These are phyloP conservation scores for Diorhabda elongata DNA, from an alignment of 1,140 invertebrate genomes.

Conservation along the genomic window DNA sequence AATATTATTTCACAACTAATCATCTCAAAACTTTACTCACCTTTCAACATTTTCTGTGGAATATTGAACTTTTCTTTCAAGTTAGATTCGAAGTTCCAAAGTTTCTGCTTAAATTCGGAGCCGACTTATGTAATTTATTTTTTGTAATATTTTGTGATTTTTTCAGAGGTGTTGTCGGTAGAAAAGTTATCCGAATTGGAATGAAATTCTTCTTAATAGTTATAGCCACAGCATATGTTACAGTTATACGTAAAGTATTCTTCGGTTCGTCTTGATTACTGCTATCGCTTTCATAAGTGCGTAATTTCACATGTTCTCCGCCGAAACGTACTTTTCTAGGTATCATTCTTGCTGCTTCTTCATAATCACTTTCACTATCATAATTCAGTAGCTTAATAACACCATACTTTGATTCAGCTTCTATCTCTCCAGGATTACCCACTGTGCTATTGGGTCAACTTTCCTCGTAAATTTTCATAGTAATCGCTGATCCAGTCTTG, in stretches of 20 bases:
- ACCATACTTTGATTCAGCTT: slow-evolving; percentile 21
- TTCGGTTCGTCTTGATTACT: slow-evolving; percentile 49
- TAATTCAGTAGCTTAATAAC: slow-evolving; percentile 55
- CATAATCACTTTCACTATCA: slow-evolving; percentile 53
- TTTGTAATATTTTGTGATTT: slow-evolving; percentile 9
- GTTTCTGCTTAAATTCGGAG: slow-evolving; percentile 33
- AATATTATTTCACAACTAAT: too few relatives aligned
- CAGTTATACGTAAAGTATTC: slow-evolving; percentile 31
- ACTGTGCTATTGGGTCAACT: slow-evolving; percentile 43
- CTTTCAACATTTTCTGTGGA: too few relatives aligned
- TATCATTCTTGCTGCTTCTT: slow-evolving; percentile 38
- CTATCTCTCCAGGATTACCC: not conserved
- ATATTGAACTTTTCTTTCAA: slow-evolving; percentile 12
- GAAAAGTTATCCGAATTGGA: slow-evolving; percentile 31
- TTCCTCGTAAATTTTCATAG: slow-evolving; percentile 75
- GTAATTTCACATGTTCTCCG: slow-evolving; percentile 74
- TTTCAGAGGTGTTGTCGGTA: slow-evolving; percentile 29
- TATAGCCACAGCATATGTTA: slow-evolving; percentile 32
- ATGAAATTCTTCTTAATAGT: slow-evolving; percentile 35
- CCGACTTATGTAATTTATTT: slow-evolving; percentile 29
- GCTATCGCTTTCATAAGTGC: slow-evolving; percentile 74
- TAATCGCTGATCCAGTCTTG: slow-evolving; percentile 69
- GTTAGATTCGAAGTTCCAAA: slow-evolving; percentile 18
- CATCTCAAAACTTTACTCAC: too few relatives aligned
- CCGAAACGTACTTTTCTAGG: slow-evolving; percentile 73